Percentiles rank a stretch among this genome's conserved stretches.
Conservation (phyloP, 1,140 invertebrate species). For the Galendromus occidentalis region DNA sequence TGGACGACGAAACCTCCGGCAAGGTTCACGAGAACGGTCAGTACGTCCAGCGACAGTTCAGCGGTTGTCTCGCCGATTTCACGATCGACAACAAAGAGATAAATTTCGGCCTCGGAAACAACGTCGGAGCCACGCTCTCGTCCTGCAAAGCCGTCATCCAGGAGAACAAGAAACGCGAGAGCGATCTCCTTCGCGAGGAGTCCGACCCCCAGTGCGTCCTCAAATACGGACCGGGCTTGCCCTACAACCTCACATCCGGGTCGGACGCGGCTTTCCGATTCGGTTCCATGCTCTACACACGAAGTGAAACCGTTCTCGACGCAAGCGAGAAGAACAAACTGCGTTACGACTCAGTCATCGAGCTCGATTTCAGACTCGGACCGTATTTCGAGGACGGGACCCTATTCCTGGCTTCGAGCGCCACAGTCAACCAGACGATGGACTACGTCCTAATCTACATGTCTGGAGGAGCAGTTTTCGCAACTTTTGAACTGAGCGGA, state of each 20-base stretch:
- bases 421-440: background rate
- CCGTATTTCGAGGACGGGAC: background rate
- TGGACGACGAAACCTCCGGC: background rate
- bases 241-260: background rate
- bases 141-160: background rate
- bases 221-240: background rate
- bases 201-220: background rate
- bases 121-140: background rate
- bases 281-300: background rate
- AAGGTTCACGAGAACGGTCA: background rate
- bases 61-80: slow-evolving; percentile 4
- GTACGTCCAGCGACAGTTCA: background rate
- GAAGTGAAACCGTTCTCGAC: background rate
- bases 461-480: background rate
- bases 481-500: background rate
- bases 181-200: background rate
- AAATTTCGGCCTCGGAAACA: background rate
- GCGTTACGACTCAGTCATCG: background rate
- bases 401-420: slow-evolving; percentile 1
- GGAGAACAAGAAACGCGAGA: background rate
- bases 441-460: background rate
- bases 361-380: background rate
- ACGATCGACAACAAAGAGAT: background rate
- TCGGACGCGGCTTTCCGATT: background rate
- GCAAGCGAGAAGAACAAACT: background rate